phyloP scores from a whole-genome alignment of 2,797 vertebrate species.

The Oreochromis mossambicus region DNA sequence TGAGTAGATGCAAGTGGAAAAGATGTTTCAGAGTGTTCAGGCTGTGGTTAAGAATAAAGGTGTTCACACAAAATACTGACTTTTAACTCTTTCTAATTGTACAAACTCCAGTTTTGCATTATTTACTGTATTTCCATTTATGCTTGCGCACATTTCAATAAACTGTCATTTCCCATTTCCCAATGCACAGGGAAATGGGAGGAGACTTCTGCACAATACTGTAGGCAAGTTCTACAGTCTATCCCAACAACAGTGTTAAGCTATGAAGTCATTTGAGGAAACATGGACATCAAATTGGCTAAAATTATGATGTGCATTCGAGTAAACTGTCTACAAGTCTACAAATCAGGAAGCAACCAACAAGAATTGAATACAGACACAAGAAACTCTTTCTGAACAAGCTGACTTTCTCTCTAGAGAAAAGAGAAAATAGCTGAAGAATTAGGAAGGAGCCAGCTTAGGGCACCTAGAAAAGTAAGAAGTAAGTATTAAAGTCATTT shows the following conservation, averaged over 20 bases:
- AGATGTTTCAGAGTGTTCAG: background rate
- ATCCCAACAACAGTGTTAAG: background rate
- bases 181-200: background rate
- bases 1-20: background rate
- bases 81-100: background rate
- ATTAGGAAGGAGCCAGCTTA: background rate
- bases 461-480: background rate
- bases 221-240: background rate
- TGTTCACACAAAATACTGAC: background rate
- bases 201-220: background rate
- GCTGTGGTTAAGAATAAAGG: background rate
- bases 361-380: background rate
- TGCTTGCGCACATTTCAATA: background rate
- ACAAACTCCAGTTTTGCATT: background rate
- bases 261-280: background rate
- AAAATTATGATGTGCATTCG: background rate
- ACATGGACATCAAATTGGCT: background rate
- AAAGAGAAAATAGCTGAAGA: background rate
- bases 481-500: constrained; percentile 1
- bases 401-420: background rate
- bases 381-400: background rate
- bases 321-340: background rate
- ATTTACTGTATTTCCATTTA: background rate
- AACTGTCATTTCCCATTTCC: background rate
- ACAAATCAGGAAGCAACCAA: background rate